Evolutionary conservation across 2,888 invertebrate species (phyloP).

Genomic region (Odontothrips loti): DNA sequence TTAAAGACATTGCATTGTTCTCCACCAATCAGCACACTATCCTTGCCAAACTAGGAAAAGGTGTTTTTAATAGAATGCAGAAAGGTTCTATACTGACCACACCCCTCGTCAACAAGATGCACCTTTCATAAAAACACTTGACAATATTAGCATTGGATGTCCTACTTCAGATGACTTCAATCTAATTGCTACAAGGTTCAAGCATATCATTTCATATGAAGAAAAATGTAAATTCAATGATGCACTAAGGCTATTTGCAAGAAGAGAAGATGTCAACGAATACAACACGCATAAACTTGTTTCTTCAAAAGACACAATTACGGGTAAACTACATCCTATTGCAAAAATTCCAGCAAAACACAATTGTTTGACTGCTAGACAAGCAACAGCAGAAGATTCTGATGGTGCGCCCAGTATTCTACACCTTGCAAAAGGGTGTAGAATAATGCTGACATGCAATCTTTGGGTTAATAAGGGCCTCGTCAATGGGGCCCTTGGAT

Average conservation of each 20-base stretch:
- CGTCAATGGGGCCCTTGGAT: background rate
- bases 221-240: background rate
- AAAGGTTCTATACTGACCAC: background rate
- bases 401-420: background rate
- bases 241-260: background rate
- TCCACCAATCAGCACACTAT: background rate
- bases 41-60: background rate
- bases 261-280: background rate
- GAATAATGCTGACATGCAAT: background rate
- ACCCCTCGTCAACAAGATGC: background rate
- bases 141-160: background rate
- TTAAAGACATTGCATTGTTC: background rate
- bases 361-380: background rate
- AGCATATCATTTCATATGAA: background rate
- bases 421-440: background rate
- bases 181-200: background rate
- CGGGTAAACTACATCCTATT: background rate
- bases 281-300: background rate
- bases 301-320: background rate
- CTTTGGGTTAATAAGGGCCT: background rate
- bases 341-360: background rate
- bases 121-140: background rate
- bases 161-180: background rate
- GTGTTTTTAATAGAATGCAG: background rate
- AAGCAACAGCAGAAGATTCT: background rate